Base-by-base conservation (phyloP, 2,888 invertebrate genomes). In the Capitulum mitella region DNA sequence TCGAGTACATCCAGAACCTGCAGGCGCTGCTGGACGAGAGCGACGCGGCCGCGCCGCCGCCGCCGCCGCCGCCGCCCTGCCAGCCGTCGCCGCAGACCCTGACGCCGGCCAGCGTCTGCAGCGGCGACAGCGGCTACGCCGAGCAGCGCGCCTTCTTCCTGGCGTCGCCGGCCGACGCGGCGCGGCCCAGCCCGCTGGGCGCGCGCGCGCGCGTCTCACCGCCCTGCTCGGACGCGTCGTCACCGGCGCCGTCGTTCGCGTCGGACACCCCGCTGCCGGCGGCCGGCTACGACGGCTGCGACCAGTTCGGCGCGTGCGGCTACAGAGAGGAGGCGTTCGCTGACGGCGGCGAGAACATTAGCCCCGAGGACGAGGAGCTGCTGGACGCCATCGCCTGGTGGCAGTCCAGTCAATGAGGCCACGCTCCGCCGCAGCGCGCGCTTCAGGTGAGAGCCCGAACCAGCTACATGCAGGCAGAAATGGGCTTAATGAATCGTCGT, bases 331-430 rank as follows among this genome's bases (percentile, higher is more conserved):
- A 43, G 6, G 43, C 43, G 43, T 43, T 43, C 43, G 43, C 6
- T 5, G 91, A 91, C n/a, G n/a, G n/a, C n/a, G n/a, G n/a, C n/a
- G n/a, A 92, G 93, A 92, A 54, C 26, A 34, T 70, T 88, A 92
- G 92, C 84, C 93, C 94, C 16, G 94, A 94, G 86, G 94, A 94
- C 85, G 95, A 95, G 85, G 94, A 94, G 84, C 90, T 95, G 40
- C 89, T 95, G 70, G 95, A 95, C 84, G 92, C 91, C 83, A 93
- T 93, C 85, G 91, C 92, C 79, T 92, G 91, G 89, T 93, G 93
- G 93, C 93, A 93, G 58, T 43, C 46, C 29, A 76, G 76, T 29
- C 76, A 76, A n/a, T 76, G 79, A 79, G 6, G 26, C 10, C 26
- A 8, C 37, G 8, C 3, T 3, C n/a, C n/a, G 12, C 3, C 43